Evolutionary conservation across 2,888 invertebrate species (phyloP), one percentile per base, ranked within the genome.

Genomic region (Rhabditoides inermis): DNA sequence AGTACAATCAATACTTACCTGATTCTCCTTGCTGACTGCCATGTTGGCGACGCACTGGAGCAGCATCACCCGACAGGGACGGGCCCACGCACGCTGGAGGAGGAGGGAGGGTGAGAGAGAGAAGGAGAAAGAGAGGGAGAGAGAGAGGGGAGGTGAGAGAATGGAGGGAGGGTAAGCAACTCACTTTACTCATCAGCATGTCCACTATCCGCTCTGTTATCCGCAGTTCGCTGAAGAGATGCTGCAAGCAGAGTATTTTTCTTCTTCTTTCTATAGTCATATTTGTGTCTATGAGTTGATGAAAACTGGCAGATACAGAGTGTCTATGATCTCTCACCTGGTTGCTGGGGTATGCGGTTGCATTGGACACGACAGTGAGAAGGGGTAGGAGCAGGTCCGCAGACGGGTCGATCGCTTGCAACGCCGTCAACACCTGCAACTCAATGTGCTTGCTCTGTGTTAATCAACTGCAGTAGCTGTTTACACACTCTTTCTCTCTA

Each of bases 21-120:
- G 54, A 47, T 63, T 65, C 25, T 65, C 63, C 5, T 41, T 54
- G 10, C 56, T 50, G 3, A 64, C 66, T 4, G 64, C 62, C 70
- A 72, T 71, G 55, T 72, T 72, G 15, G 70, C 72, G 12, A 72
- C 62, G 41, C 72, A 72, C 51, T 72, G 72, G 7, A 72, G 55
- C n/a, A 72, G 51, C 59, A 72, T 72, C 20, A 72, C 57, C 39
- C 70, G 61, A 27, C 65, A 68, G 2, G 66, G 61, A 23, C 67
- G 53, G 7, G 68, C 61, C 67, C 68, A 70, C n/a, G 61, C 51
- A n/a, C 56, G 49, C 10, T 56, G 51, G 15, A 53, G 56, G 4
- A 53, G 54, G 12, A 44, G n/a, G n/a, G n/a, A n/a, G n/a, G n/a
- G n/a, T n/a, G n/a, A n/a, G n/a, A n/a, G n/a, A n/a, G n/a, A n/a